A percentile compares a stretch with the other conserved stretches of the same genome.
phyloP scores from a whole-genome alignment of 1,140 invertebrate genomes.

The Drosophila ficusphila region DNA sequence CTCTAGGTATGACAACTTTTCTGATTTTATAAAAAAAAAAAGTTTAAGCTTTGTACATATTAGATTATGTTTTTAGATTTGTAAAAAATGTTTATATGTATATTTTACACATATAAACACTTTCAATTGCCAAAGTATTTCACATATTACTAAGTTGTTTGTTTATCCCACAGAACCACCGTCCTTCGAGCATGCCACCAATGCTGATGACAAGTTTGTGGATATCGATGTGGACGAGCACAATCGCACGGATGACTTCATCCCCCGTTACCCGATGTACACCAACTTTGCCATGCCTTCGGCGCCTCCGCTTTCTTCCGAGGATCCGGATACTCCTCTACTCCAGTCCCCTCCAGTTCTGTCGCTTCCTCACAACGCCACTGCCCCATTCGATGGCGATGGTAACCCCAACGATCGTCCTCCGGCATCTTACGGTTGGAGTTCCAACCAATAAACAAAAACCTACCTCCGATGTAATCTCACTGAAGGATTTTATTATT shows the following conservation, averaged over 20 bases:
- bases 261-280: conserved; percentile 77
- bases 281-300: conserved; percentile 65
- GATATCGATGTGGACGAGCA: conserved; percentile 68
- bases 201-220: conserved; percentile 55
- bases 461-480: background rate
- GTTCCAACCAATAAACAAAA: background rate
- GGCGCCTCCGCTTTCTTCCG: conserved; percentile 36
- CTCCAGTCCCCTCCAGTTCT: conserved; percentile 12
- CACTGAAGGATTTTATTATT: background rate
- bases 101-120: too few relatives aligned
- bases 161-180: conserved; percentile 57
- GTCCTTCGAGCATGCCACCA: conserved; percentile 68
- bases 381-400: conserved; percentile 15
- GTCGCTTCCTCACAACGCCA: conserved; percentile 1
- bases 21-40: too few relatives aligned
- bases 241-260: conserved; percentile 67
- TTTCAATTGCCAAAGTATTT: too few relatives aligned
- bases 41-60: background rate
- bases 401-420: background rate
- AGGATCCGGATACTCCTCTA: background rate
- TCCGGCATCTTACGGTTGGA: conserved; percentile 34
- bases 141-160: too few relatives aligned
- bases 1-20: too few relatives aligned
- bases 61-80: background rate
- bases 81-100: too few relatives aligned